Evolutionary conservation across 2,888 invertebrate genomes (phyloP), one percentile per base, ranked within the genome.

Genomic region (Tillus elongatus): DNA sequence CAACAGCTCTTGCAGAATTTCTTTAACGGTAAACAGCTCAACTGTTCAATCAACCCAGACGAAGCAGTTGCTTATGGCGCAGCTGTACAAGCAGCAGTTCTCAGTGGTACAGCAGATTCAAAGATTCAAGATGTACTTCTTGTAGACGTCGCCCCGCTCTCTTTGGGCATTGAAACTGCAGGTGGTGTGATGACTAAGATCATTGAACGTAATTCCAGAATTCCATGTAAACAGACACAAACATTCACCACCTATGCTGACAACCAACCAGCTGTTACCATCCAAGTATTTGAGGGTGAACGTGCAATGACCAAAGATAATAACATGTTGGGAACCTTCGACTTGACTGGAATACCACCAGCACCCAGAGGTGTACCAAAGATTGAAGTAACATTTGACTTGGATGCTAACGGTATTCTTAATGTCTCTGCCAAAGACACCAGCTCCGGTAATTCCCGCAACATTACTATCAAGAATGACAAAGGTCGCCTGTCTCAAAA

Each of bases 251-350:
- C 80, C 1, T 79, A 78, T 56, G 57, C 77, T 6, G 80, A 81
- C 60, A 79, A 80, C 56, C 80, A 81, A 54, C 70, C 74, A 2
- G 74, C 70, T 6, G 77, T 77, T 28, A 66, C 69, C 30, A 72
- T 77, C 45, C 71, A 72, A 60, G 75, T 75, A 16, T 72, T 62
- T 49, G 74, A 86, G 59, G 84, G 84, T 16, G 84, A 85, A 63
- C 79, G 90, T 45, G 85, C 89, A 33, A 88, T 91, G 89, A 91
- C 90, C 51, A 89, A 85, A 61, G 90, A 91, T 63, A 92, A 92
- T 72, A 87, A 93, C 66, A 72, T 90, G 41, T 75, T 96, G 43
- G 95, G 70, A 2, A 70, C 64, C 1, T 70, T 70, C 46, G 68
- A 69, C 46, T 50, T 70, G 30, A 57, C 62, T 3, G 75, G 74